Base-by-base conservation (phyloP, 1,140 invertebrate species). In the Tetragnatha versicolor region DNA sequence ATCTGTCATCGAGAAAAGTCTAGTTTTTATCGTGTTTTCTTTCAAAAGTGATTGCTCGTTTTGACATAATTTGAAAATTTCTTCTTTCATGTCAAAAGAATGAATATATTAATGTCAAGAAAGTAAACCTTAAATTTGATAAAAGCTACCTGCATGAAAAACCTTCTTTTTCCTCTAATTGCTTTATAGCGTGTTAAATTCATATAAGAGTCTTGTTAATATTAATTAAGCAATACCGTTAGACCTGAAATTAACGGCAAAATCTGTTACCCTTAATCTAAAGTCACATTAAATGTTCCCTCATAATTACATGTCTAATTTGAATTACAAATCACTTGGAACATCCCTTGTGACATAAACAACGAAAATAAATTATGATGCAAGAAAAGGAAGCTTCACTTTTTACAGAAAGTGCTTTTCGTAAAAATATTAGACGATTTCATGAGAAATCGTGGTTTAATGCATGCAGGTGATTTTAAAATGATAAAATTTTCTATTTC, bases 111-210 rank as follows among this genome's bases (percentile, higher is more conserved):
- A 73, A 39, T 73, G 69, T 73, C 69, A 73, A 55, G 60, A 60
- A 73, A 60, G 69, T 60, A 73, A 60, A 73, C 55, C 51, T 73
- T 68, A 68, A 42, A 14, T 69, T 33, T 70, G 68, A 70, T 70
- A 53, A 70, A 70, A 70, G 37, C 55, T 29, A n/a, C 17, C n/a
- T 20, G 42, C 29, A 37, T 47, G 31, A 51, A 51, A 29, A 73
- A 73, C 42, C 29, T 45, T 27, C 31, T 73, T 58, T 45, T 45
- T 14, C 33, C 51, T 31, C 42, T 73, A 58, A 73, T 73, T 73
- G 60, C 69, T 73, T 73, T 60, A 73, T 73, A 45, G 69, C 69
- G 55, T 73, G 69, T 73, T 73, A 73, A 73, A 73, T 60, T 73
- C 55, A 42, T 60, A 60, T 39, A 60, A 60, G 25, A 73, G 55